Percentiles rank a stretch among this genome's conserved stretches.
These are phyloP conservation scores for Psephotus haematonotus DNA, from an alignment of 2,113 vertebrate genomes.

Conservation along the genomic window DNA sequence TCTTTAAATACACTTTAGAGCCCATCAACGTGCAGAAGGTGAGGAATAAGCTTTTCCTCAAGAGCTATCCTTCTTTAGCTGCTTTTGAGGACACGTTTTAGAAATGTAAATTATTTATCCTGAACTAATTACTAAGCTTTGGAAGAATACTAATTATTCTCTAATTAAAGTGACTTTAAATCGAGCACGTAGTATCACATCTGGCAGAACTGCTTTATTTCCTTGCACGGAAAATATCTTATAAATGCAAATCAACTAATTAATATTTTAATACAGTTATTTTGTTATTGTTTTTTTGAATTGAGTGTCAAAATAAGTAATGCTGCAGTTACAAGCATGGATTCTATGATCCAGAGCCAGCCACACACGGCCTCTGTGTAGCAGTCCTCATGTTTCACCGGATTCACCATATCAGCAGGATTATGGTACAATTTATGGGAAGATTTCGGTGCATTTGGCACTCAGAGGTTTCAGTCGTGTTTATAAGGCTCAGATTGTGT, in stretches of 20 bases:
- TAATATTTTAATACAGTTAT: background rate
- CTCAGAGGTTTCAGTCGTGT: background rate
- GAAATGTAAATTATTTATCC: background rate
- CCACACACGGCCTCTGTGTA: background rate
- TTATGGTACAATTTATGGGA: background rate
- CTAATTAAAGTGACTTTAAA: background rate
- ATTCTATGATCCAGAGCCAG: background rate
- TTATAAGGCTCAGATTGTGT: background rate
- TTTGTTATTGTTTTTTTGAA: background rate
- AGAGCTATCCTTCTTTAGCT: background rate
- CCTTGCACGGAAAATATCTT: background rate
- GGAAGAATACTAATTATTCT: background rate
- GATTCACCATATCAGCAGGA: background rate
- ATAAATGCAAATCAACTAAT: background rate
- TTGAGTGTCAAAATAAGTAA: background rate
- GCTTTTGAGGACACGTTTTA: background rate
- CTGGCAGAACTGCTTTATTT: background rate
- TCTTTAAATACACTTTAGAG: background rate
- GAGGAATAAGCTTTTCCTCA: background rate
- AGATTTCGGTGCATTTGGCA: background rate
- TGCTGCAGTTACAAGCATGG: background rate
- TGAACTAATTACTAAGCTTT: background rate
- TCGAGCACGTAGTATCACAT: background rate
- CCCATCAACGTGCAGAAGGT: background rate
- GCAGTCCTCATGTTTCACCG: background rate